These are phyloP conservation scores for Mustela nigripes DNA, from an alignment of 2,113 vertebrate species.

Conservation along the genomic window DNA sequence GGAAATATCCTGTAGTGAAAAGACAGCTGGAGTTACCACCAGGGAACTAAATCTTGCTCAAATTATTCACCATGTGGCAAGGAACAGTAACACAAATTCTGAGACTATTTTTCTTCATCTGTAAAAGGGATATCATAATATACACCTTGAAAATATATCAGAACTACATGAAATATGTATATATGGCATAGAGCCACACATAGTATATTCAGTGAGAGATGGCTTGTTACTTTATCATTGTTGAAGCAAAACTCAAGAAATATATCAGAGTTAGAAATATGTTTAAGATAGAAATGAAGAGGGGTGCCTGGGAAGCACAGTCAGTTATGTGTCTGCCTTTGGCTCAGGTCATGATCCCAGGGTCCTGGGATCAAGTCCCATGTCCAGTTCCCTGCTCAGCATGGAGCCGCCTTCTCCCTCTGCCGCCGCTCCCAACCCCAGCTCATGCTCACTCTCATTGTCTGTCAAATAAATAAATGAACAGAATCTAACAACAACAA, in stretches of 20 bases:
- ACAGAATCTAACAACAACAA: no score
- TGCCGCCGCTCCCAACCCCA: rapidly evolving
- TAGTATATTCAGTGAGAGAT: background rate
- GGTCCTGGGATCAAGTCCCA: no score
- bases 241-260: background rate
- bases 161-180: background rate
- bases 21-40: background rate
- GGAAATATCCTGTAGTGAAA: background rate
- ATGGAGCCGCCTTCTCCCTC: no score
- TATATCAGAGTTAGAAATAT: background rate
- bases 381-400: no score
- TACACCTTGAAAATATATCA: background rate
- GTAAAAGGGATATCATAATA: background rate
- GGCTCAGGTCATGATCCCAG: no score
- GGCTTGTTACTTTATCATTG: background rate
- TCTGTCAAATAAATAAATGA: no score
- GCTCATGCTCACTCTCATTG: no score
- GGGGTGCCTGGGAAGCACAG: no score
- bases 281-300: conserved; percentile 2
- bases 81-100: background rate
- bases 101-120: conserved; percentile 20
- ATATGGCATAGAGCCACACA: background rate
- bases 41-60: background rate
- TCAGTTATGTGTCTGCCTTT: no score
- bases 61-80: background rate